Base-by-base conservation (phyloP, 2,888 invertebrate species). In the Minunthozetes semirufus region DNA sequence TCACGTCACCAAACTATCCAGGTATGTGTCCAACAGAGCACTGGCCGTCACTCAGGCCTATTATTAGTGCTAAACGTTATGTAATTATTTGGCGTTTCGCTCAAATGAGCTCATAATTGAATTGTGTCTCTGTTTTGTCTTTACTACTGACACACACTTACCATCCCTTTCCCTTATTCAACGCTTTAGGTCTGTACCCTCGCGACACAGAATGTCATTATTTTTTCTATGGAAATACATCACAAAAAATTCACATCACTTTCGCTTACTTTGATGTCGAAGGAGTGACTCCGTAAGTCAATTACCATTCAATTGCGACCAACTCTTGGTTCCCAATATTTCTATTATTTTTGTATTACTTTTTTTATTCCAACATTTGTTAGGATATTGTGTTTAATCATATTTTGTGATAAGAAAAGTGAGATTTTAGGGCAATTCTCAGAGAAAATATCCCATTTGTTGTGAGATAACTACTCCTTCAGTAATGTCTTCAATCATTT, bases 181-280 rank as follows among this genome's bases (percentile, higher is more conserved):
- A 13, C 13, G 42, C 42, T 42, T 42, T 53, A 75, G 75, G 79
- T n/a, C 72, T 75, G 1, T 84, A 84, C 78, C 82, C 82, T 0
- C 78, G 81, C 25, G 80, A 80, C 73, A 79, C 82, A 9, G 81
- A 80, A 74, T 84, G 84, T 79, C 81, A 81, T 72, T 84, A 83
- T 77, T 80, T 81, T 68, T 84, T 84, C 79, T 79, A 80, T 66
- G 84, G 82, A 50, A 79, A 79, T 50, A 77, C 79, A 27, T 79
- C 81, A 17, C 83, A 84, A 76, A 79, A 79, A 75, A 81, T 84
- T 22, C 78, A 80, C 76, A 79, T 84, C 61, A 89, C 91, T 81
- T 95, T 95, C 82, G 89, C 90, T 72, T 92, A 90, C 84, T 95
- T 95, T 82, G 94, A 95, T 82, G 91, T 97, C 61, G 96, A 97